A percentile compares a stretch with the other conserved stretches of the same genome.
phyloP scores from a whole-genome alignment of 2,113 vertebrate species.

The Acanthochromis polyacanthus region DNA sequence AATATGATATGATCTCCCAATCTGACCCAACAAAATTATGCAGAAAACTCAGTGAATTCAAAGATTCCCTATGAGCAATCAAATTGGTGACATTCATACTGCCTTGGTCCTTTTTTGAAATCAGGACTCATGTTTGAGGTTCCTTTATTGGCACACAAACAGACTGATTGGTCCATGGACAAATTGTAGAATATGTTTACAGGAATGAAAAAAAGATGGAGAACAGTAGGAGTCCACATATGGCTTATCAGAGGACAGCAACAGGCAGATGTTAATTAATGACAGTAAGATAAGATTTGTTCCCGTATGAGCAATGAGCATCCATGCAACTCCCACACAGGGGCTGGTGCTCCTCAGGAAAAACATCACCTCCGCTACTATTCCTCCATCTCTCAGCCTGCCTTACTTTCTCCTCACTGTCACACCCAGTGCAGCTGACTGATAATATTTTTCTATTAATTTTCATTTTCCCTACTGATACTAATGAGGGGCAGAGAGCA shows the following conservation, averaged over 20 bases:
- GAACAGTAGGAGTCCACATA: background rate
- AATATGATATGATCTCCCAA: too few relatives aligned
- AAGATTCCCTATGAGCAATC: too few relatives aligned
- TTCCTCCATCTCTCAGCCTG: slow-evolving; percentile 1
- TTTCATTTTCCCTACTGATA: slow-evolving; percentile 16
- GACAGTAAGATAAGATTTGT: slow-evolving; percentile 76
- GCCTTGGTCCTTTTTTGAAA: too few relatives aligned
- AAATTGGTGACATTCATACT: too few relatives aligned
- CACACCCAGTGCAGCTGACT: slow-evolving; percentile 10
- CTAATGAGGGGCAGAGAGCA: slow-evolving; percentile 18
- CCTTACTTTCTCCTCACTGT: slow-evolving; percentile 12
- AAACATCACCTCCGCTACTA: slow-evolving; percentile 41
- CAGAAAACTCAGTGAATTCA: too few relatives aligned
- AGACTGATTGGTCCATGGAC: too few relatives aligned
- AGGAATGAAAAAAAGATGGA: background rate
- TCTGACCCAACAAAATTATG: too few relatives aligned
- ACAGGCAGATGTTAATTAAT: slow-evolving; percentile 83
- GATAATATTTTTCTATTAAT: slow-evolving; percentile 5
- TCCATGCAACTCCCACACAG: slow-evolving; percentile 49
- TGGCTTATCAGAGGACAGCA: slow-evolving; percentile 29
- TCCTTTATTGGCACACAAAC: too few relatives aligned
- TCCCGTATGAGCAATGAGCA: slow-evolving; percentile 68
- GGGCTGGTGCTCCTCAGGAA: slow-evolving; percentile 38
- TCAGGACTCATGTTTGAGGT: too few relatives aligned
- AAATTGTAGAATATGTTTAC: background rate